phyloP scores from a whole-genome alignment of 2,888 invertebrate genomes.

The Acanthosoma haemorrhoidale region DNA sequence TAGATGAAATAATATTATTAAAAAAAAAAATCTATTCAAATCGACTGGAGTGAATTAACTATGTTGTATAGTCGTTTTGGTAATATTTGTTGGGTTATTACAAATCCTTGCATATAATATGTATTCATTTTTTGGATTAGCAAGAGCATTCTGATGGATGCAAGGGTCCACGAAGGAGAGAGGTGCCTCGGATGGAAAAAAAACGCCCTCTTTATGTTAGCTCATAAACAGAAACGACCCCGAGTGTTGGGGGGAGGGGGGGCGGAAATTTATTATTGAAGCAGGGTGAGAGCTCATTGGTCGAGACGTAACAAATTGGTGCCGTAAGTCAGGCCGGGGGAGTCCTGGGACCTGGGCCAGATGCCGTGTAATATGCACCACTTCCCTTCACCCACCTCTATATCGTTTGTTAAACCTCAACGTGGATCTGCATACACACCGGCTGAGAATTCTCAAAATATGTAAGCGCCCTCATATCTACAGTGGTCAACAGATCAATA shows the following conservation, averaged over 20 bases:
- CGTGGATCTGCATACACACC: too few species aligned
- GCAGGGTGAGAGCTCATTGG: neutral
- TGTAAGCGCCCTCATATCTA: too few species aligned
- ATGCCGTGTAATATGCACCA: slow-evolving; percentile 3
- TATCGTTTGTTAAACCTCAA: too few species aligned
- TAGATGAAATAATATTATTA: too few species aligned
- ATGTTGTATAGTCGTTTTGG: too few species aligned
- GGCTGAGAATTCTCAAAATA: too few species aligned
- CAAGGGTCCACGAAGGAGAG: neutral
- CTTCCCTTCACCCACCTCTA: neutral
- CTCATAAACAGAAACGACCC: neutral
- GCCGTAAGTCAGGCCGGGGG: slow-evolving; percentile 33
- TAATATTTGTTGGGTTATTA: too few species aligned
- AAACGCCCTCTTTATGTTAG: neutral
- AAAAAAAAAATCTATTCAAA: too few species aligned
- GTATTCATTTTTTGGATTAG: neutral
- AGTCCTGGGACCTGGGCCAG: slow-evolving; percentile 22
- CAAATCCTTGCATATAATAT: too few species aligned
- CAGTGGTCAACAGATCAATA: too few species aligned
- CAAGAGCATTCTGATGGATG: neutral
- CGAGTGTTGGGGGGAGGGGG: too few species aligned
- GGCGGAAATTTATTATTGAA: neutral
- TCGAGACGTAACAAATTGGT: slow-evolving; percentile 32
- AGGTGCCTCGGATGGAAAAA: neutral
- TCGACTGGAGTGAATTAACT: too few species aligned